Conservation (phyloP, 2,797 vertebrate genomes). For the Furcifer pardalis region DNA sequence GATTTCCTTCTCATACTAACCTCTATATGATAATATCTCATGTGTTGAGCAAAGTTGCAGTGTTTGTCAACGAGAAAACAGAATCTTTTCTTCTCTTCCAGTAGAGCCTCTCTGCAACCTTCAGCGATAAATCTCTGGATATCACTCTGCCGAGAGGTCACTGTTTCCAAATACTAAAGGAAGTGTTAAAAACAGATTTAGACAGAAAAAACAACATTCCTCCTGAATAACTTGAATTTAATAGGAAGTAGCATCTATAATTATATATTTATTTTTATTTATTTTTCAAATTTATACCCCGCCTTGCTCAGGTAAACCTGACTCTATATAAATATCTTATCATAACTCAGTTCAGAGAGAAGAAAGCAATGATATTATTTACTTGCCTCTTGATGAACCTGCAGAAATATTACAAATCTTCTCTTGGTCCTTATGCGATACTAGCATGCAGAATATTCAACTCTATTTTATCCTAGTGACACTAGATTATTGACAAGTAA, state of each 20-base stretch:
- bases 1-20: constrained; percentile 66
- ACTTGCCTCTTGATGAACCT: not conserved
- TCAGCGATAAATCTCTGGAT: constrained; percentile 95
- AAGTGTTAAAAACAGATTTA: not conserved
- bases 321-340: no score
- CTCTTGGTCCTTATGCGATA: not conserved
- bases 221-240: not conserved
- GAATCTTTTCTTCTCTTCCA: constrained; percentile 96
- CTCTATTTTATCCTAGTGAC: not conserved
- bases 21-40: constrained; percentile 87
- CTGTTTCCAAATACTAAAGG: constrained; percentile 86
- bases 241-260: not conserved
- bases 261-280: no score
- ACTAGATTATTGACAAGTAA: not conserved
- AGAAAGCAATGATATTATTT: not conserved
- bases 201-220: not conserved
- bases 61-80: constrained; percentile 98
- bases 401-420: not conserved
- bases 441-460: not conserved
- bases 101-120: constrained; percentile 91
- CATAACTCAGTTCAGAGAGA: no score
- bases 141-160: constrained; percentile 91
- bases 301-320: no score
- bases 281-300: no score
- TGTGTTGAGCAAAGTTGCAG: constrained; percentile 87